phyloP scores from a whole-genome alignment of 2,888 invertebrate species.

The Volucella inanis region DNA sequence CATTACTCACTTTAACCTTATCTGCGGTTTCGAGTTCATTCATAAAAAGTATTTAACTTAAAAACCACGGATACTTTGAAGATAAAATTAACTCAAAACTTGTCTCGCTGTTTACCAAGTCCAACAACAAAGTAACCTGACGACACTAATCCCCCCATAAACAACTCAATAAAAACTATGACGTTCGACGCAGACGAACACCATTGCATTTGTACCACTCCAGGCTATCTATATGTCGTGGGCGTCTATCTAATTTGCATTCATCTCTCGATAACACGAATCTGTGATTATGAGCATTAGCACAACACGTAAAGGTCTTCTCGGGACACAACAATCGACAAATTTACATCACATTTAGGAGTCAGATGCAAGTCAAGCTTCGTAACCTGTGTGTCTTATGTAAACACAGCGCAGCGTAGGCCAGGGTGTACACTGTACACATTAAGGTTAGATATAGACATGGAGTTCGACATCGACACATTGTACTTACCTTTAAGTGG shows the following conservation, averaged over 20 bases:
- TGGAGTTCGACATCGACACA: neutral
- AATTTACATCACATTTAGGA: slow-evolving; percentile 68
- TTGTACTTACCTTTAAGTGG: slow-evolving; percentile 77
- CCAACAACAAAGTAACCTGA: slow-evolving; percentile 43
- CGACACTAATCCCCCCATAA: slow-evolving; percentile 64
- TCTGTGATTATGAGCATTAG: slow-evolving; percentile 65
- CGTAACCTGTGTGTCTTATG: slow-evolving; percentile 61
- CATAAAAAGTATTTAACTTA: slow-evolving; percentile 16
- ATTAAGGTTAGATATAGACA: neutral
- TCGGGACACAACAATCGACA: slow-evolving; percentile 46
- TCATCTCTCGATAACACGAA: slow-evolving; percentile 61
- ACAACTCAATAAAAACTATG: slow-evolving; percentile 57
- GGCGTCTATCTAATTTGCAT: slow-evolving; percentile 71
- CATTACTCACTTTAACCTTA: slow-evolving; percentile 8
- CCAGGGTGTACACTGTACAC: neutral
- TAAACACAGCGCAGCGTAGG: neutral
- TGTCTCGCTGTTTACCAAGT: slow-evolving; percentile 21
- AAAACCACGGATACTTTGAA: slow-evolving; percentile 6
- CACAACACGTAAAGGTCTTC: slow-evolving; percentile 55
- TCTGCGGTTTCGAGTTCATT: neutral
- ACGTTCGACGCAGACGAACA: slow-evolving; percentile 13
- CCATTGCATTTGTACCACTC: slow-evolving; percentile 30
- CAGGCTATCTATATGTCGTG: slow-evolving; percentile 42
- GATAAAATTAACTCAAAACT: neutral
- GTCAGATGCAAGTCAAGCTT: slow-evolving; percentile 66